These are phyloP conservation scores for Melanotus villosus DNA, from an alignment of 2,888 invertebrate genomes.

Conservation along the genomic window DNA sequence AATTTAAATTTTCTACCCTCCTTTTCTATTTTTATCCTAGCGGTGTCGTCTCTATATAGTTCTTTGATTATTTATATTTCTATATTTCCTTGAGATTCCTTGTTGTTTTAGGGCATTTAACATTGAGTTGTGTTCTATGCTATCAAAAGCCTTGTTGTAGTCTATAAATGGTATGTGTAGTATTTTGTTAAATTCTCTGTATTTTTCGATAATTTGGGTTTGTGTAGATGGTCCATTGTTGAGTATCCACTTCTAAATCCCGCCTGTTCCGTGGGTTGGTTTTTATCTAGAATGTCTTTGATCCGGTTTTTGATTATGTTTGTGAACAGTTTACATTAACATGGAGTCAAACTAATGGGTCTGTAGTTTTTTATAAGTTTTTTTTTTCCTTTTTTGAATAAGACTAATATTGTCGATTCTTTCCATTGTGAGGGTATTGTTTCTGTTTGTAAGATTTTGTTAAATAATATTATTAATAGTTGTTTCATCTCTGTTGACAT, in stretches of 20 bases:
- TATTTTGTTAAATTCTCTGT: neutral
- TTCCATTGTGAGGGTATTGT: neutral
- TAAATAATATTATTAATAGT: neutral
- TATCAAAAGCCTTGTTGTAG: neutral
- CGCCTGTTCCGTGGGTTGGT: too few relatives aligned
- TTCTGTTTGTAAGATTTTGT: neutral
- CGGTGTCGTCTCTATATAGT: neutral
- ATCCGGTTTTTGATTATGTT: neutral
- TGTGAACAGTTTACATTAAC: too few relatives aligned
- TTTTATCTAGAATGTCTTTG: neutral
- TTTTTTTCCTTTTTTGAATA: neutral
- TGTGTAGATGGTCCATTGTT: too few relatives aligned
- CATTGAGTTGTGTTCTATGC: neutral
- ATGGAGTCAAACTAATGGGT: neutral
- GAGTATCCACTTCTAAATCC: too few relatives aligned
- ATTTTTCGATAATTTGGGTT: too few relatives aligned
- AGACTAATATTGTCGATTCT: neutral
- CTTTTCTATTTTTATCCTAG: constrained; percentile 2
- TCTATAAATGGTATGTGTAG: neutral
- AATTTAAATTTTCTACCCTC: neutral
- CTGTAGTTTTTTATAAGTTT: neutral
- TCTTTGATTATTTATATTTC: constrained; percentile 1
- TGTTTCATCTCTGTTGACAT: neutral
- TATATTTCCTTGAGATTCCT: neutral
- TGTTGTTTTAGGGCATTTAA: neutral